Conservation (phyloP, 2,888 invertebrate genomes). For the Drosophila recens region DNA sequence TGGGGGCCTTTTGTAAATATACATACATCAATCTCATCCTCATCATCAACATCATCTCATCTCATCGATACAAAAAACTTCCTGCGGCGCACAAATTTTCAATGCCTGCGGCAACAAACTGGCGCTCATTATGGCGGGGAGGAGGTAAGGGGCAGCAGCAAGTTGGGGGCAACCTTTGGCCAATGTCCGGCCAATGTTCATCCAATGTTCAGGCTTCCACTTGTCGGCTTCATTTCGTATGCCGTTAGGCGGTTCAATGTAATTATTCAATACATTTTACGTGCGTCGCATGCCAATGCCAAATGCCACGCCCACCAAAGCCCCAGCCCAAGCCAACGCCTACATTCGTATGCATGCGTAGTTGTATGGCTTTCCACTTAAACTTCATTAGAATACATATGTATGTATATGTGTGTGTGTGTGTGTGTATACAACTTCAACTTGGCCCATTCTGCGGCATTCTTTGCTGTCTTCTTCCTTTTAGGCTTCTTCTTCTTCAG, state of each 20-base stretch:
- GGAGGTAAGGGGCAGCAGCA: background rate
- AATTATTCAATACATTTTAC: slow-evolving; percentile 81
- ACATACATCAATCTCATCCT: slow-evolving; percentile 62
- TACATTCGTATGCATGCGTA: background rate
- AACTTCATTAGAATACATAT: slow-evolving; percentile 72
- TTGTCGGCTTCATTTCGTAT: slow-evolving; percentile 67
- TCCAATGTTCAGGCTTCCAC: slow-evolving; percentile 28
- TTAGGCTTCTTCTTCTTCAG: slow-evolving; percentile 20
- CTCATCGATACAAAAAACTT: slow-evolving; percentile 42
- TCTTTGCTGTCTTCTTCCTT: background rate
- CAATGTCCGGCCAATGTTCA: slow-evolving; percentile 46
- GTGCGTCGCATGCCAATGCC: slow-evolving; percentile 66
- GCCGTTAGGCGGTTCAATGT: slow-evolving; percentile 74
- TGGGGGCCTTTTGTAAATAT: slow-evolving; percentile 54
- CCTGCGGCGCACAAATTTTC: slow-evolving; percentile 59
- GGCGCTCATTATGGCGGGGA: slow-evolving; percentile 67
- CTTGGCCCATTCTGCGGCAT: slow-evolving; percentile 1
- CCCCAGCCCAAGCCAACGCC: background rate
- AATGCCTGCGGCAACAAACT: slow-evolving; percentile 59
- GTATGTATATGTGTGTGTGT: slow-evolving; percentile 24
- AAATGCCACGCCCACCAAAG: slow-evolving; percentile 51
- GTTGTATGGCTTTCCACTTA: slow-evolving; percentile 52
- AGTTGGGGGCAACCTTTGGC: slow-evolving; percentile 29
- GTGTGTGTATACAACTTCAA: slow-evolving; percentile 8
- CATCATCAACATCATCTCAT: slow-evolving; percentile 5